These are phyloP conservation scores for Eulemur macaco DNA, from an alignment of 2,113 vertebrate species.

Conservation along the genomic window DNA sequence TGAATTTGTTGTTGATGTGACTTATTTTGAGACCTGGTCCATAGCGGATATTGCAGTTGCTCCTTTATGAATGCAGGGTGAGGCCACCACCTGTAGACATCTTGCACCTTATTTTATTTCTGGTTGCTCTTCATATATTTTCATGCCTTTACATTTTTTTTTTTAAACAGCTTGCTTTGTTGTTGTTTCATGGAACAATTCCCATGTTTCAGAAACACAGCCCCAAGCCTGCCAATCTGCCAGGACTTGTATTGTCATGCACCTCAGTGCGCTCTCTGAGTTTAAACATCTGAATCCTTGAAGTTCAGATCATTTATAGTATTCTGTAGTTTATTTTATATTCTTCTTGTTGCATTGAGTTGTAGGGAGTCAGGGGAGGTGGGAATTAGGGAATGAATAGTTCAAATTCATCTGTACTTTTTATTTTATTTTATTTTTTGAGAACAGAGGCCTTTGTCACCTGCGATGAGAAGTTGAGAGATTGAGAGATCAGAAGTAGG, in stretches of 20 bases:
- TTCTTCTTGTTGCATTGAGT: not conserved
- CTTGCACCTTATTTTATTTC: not conserved
- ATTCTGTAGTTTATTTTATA: not conserved
- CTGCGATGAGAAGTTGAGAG: not conserved
- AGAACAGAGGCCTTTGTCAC: not conserved
- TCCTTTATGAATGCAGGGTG: not conserved
- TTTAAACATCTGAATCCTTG: not conserved
- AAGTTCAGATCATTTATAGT: not conserved
- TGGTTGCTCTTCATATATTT: not conserved
- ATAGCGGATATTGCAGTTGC: not conserved
- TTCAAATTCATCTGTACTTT: not conserved
- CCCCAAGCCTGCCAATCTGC: not conserved
- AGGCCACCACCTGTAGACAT: not conserved
- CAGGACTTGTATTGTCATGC: not conserved
- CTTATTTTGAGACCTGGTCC: not conserved
- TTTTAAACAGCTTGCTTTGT: not conserved
- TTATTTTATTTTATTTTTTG: not conserved
- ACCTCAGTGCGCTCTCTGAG: not conserved
- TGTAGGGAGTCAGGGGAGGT: not conserved
- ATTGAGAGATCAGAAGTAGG: not conserved
- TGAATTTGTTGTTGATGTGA: not conserved
- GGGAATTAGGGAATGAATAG: not conserved
- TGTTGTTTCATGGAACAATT: not conserved
- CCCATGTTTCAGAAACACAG: not conserved
- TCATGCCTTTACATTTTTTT: not conserved